phyloP scores from a whole-genome alignment of 2,113 vertebrate species.

The Sus scrofa region T2T-Sscrofa CM000820.6:102077001-102077500 shows the following conservation, averaged over 20 bases:
- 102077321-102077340: too few relatives aligned
- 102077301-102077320: background rate
- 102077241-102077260: background rate
- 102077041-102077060: background rate
- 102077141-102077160: too few relatives aligned
- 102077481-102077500: too few relatives aligned
- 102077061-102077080: background rate
- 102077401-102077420: too few relatives aligned
- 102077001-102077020: background rate
- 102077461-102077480: too few relatives aligned
- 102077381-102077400: too few relatives aligned
- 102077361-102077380: too few relatives aligned
- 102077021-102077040: background rate
- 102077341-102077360: too few relatives aligned
- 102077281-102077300: background rate
- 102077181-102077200: background rate
- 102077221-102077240: background rate
- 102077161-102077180: background rate
- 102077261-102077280: background rate
- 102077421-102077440: too few relatives aligned
- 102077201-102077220: background rate
- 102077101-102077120: background rate
- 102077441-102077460: too few relatives aligned
- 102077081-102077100: background rate
- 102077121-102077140: background rate